Base-by-base conservation (phyloP, 2,113 vertebrate genomes). In the Nipponia nippon region DNA sequence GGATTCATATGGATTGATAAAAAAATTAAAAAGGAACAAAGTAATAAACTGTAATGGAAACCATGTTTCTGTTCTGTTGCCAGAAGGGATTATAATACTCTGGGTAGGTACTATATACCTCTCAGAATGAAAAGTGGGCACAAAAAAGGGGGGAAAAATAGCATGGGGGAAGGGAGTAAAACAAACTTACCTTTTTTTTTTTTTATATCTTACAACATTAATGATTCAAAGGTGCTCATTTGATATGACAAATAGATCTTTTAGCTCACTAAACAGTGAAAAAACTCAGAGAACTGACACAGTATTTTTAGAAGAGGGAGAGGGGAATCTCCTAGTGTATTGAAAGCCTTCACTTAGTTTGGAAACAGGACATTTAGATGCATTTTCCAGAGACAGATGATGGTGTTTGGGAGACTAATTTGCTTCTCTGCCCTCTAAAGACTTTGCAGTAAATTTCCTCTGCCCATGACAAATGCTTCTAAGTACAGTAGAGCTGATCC, bases 11-110 rank as follows among this genome's bases (percentile, higher is more conserved):
- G 6, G 49, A 78, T 89, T 90, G 89, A 93, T 87, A 84, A 95
- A 96, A 91, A 91, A 89, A 36, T 19, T 30, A 40, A 92, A 93
- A 93, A 42, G 26, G 25, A 44, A 93, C 93, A 90, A 96, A 71
- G 56, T 81, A 97, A 97, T 97, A 95, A 95, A 96, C 79, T 63
- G 34, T 89, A 97, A 97, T 96, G 44, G 82, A 95, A 98, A 95
- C 34, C 47, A 55, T 83, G 76, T 94, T 97, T 95, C 89, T 96
- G 8, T 83, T 96, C 62, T 93, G 32, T 89, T 93, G 92, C 87
- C 93, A 97, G 89, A 84, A 93, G 70, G 58, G 59, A 87, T 96
- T 95, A 92, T 71, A 95, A 73, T 97, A 96, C 80, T 93, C 61
- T 67, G 50, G 79, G 71, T 70, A 73, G 79, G 71, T 70, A 73